Base-by-base conservation (phyloP, 2,797 vertebrate genomes). In the Selene dorsalis region DNA sequence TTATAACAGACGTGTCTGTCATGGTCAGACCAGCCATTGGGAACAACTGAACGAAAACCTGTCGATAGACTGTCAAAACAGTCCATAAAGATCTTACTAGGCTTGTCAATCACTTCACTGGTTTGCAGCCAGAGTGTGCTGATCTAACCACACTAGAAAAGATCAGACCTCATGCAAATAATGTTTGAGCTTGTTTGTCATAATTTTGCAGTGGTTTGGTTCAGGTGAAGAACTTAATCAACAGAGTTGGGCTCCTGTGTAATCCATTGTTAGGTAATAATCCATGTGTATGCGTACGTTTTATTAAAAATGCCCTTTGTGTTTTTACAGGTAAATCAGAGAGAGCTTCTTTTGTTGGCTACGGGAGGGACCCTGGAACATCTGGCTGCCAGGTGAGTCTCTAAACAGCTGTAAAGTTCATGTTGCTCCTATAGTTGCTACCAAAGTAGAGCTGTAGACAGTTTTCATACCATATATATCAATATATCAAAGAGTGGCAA, bases 301-400 rank as follows among this genome's bases (percentile, higher is more conserved):
- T 66, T 14, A 20, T 76, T 16, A 60, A 64, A 16, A 66, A 1
- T 67, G 18, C 0, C 94, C 85, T 95, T 87, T 91, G 32, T 93
- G 77, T 90, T 76, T 86, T 77, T 48, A 22, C 84, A 95, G 95
- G 91, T 85, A 95, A 95, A 92, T 88, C 94, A 20, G 93, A 94
- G 50, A 90, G 93, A 50, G 48, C 88, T 74, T 79, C 90, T 0
- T 94, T 94, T 91, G 53, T 92, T 69, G 86, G 96, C 60, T 98
- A 96, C 84, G 96, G 94, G 56, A 96, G 96, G 93, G 96, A 97
- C 56, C 89, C 96, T 8, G 95, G 93, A 69, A 95, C 96, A 80
- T 93, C 97, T 73, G 95, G 95, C 86, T 96, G 96, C 89, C 97
- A 98, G 91, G 98, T 98, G 95, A 95, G 95, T 94, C 73, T 74